Evolutionary conservation across 2,888 invertebrate genomes (phyloP).

Genomic region (Ametastegia equiseti): DNA sequence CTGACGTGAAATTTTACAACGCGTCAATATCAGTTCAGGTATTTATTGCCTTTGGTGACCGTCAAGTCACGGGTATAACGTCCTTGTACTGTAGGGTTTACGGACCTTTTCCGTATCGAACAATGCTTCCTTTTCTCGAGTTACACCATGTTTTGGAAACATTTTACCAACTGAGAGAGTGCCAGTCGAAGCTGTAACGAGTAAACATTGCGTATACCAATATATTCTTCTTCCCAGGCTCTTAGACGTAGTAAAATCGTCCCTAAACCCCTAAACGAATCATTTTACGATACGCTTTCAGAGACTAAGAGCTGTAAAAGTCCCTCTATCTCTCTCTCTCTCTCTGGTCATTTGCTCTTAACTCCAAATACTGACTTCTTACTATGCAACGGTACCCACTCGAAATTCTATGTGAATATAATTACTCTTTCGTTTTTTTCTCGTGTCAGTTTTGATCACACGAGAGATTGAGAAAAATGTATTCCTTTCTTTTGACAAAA

Average conservation of each 20-base stretch:
- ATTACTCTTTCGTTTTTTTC: not conserved
- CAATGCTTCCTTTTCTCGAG: slow-evolving; percentile 24
- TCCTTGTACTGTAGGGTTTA: slow-evolving; percentile 22
- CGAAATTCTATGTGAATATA: not conserved
- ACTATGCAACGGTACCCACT: not conserved
- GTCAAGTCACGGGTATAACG: not conserved
- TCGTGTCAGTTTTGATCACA: not conserved
- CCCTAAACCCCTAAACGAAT: not conserved
- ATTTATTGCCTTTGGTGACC: slow-evolving; percentile 34
- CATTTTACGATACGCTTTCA: slow-evolving; percentile 20
- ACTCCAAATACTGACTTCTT: not conserved
- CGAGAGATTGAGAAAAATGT: too few relatives aligned
- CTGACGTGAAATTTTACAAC: slow-evolving; percentile 39
- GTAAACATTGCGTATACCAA: slow-evolving; percentile 4
- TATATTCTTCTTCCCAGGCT: not conserved
- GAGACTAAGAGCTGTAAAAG: slow-evolving; percentile 6
- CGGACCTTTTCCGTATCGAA: slow-evolving; percentile 5
- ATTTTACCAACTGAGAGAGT: slow-evolving; percentile 14
- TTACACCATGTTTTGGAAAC: slow-evolving; percentile 46
- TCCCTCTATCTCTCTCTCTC: not conserved
- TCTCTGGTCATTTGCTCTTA: not conserved
- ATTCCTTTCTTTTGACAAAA: too few relatives aligned
- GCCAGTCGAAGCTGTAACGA: slow-evolving; percentile 10
- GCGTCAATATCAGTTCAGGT: slow-evolving; percentile 31
- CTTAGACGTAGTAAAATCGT: slow-evolving; percentile 9